Percentiles rank a stretch among this genome's conserved stretches.
Conservation (phyloP, 1,140 invertebrate genomes). For the Psilanteris sp. region DNA sequence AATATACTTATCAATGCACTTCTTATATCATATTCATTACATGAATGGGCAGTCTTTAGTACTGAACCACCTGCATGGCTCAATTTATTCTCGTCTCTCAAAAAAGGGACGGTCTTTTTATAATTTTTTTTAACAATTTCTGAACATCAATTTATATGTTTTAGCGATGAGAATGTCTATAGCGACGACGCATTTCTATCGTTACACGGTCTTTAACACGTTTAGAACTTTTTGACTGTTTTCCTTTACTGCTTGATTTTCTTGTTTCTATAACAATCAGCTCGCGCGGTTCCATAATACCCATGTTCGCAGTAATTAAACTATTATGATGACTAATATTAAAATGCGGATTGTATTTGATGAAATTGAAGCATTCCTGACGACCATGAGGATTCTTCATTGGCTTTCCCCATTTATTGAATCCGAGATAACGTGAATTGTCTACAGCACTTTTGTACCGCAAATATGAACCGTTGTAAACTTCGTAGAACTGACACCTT, state of each 20-base stretch:
- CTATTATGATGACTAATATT: slow-evolving; percentile 80
- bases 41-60: slow-evolving; percentile 78
- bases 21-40: slow-evolving; percentile 68
- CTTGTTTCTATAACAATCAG: slow-evolving; percentile 61
- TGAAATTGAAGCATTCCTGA: slow-evolving; percentile 80
- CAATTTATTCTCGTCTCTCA: slow-evolving; percentile 75
- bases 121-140: slow-evolving; percentile 67
- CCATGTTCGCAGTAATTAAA: slow-evolving; percentile 74
- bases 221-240: slow-evolving; percentile 67
- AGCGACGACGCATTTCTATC: slow-evolving; percentile 73
- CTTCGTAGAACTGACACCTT: slow-evolving; percentile 81
- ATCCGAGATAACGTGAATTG: slow-evolving; percentile 77
- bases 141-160: slow-evolving; percentile 64
- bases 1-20: slow-evolving; percentile 45
- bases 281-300: slow-evolving; percentile 66
- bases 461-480: slow-evolving; percentile 79
- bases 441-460: slow-evolving; percentile 79
- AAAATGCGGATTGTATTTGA: slow-evolving; percentile 79
- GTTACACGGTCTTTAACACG: slow-evolving; percentile 57
- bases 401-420: slow-evolving; percentile 79
- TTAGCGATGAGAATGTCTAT: slow-evolving; percentile 76
- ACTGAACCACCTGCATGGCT: slow-evolving; percentile 70
- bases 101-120: slow-evolving; percentile 68
- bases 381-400: slow-evolving; percentile 75
- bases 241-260: slow-evolving; percentile 49